Base-by-base conservation (phyloP, 2,888 invertebrate genomes). In the Erynnis tages region DNA sequence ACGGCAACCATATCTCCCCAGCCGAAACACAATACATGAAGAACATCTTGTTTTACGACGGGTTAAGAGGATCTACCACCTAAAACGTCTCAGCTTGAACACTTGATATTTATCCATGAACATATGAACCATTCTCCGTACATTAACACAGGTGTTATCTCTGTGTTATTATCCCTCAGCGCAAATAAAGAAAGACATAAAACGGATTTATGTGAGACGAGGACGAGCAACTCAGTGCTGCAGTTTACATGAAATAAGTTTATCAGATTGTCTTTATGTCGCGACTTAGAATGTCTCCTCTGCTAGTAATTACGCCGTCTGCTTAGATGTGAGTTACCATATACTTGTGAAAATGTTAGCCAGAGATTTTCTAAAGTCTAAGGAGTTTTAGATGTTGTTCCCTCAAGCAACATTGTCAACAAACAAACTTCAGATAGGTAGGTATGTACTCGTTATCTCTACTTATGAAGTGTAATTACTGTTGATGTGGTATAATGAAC, bases 181-280 rank as follows among this genome's bases (percentile, higher is more conserved):
- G 46, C 17, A 43, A 27, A 46, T 37, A 13, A 29, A 37, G 13
- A 37, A 27, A 29, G 27, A 6, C 17, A 35, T 46, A 46, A 37
- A 46, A 46, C 13, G 13, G 37, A 46, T 45, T 45, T 45, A 35
- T 17, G 25, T 23, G 14, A 10, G n/a, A 27, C 27, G 35, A 35
- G 25, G n/a, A 27, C 27, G 35, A 35, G 25, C 16, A 45, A 25
- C 34, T 34, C 25, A 45, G 16, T 45, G 17, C 17, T 16, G 45
- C 25, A 37, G 21, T 37, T 37, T 37, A 3, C 10, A 34, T 16
- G n/a, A 34, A 14, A 14, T 10, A 17, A 35, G 35, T n/a, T 17
- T 17, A 8, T 1, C 8, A 16, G 17, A 17, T 35, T 35, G 10
- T 11, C 10, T 17, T 17, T 35, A 37, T 11, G 5, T 21, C 6